A percentile compares a stretch with the other conserved stretches of the same genome.
phyloP scores from a whole-genome alignment of 2,888 invertebrate genomes.

The Thymelicus lineola region DNA sequence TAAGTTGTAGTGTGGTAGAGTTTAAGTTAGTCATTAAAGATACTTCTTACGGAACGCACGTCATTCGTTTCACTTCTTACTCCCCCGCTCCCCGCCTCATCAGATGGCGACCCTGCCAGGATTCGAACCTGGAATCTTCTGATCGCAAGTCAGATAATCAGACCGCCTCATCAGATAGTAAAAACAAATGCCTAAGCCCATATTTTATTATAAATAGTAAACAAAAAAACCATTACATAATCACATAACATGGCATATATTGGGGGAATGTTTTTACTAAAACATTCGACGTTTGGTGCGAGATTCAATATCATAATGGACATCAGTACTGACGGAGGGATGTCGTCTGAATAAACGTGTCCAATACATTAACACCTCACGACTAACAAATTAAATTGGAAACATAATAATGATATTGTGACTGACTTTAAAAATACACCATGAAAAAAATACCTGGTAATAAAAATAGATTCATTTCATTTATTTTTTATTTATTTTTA shows the following conservation, averaged over 20 bases:
- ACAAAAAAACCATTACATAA: background rate
- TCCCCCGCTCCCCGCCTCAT: too few species aligned
- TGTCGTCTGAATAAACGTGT: constrained; percentile 45
- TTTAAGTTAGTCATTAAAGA: too few species aligned
- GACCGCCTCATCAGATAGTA: too few species aligned
- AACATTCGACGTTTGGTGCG: constrained; percentile 52
- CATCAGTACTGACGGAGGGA: constrained; percentile 47
- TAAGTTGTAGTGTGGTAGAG: too few species aligned
- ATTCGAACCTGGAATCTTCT: constrained; percentile 88
- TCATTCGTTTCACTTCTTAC: too few species aligned
- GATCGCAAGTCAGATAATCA: too few species aligned
- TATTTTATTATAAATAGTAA: background rate
- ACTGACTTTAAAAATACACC: constrained; percentile 10
- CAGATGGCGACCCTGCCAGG: constrained; percentile 83
- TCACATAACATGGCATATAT: constrained; percentile 27
- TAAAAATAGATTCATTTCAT: too few species aligned
- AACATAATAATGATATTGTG: background rate
- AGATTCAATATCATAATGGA: constrained; percentile 56
- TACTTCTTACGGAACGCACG: too few species aligned
- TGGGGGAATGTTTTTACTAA: constrained; percentile 52
- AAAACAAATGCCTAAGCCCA: background rate
- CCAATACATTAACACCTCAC: constrained; percentile 42
- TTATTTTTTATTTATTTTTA: too few species aligned
- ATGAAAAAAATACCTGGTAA: background rate
- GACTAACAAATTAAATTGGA: constrained; percentile 26